Conservation (phyloP, 2,113 vertebrate species). For the Mesoclemmys tuberculata region DNA sequence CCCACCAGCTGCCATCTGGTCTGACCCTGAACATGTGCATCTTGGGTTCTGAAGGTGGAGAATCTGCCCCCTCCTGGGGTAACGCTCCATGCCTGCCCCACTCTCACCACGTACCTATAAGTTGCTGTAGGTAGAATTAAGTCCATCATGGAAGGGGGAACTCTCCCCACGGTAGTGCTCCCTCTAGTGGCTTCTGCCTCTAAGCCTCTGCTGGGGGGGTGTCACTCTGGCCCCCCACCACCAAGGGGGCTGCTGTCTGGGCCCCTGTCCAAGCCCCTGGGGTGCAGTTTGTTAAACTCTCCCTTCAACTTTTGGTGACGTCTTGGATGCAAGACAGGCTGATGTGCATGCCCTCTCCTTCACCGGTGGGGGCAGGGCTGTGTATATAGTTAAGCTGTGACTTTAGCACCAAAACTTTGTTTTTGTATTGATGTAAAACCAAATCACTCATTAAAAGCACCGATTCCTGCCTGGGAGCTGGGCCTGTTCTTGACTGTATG, state of each 20-base stretch:
- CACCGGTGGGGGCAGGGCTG: background rate
- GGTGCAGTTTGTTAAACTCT: background rate
- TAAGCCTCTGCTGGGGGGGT: background rate
- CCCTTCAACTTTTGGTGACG: background rate
- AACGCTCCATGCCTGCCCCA: background rate
- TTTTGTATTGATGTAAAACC: background rate
- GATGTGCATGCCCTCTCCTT: too few species aligned
- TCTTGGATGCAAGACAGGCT: background rate
- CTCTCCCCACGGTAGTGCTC: background rate
- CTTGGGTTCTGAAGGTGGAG: background rate
- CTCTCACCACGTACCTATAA: background rate
- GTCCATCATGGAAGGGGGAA: background rate
- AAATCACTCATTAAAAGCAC: background rate
- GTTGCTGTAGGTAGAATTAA: background rate
- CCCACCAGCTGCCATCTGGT: background rate
- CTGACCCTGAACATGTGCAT: background rate
- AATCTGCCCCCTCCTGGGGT: background rate
- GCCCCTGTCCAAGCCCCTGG: background rate
- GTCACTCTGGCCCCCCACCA: background rate
- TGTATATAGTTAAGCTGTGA: background rate
- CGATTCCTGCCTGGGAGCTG: background rate
- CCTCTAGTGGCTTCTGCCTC: background rate
- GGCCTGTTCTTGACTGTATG: background rate
- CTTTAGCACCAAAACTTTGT: background rate
- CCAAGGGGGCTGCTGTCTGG: background rate